These are phyloP conservation scores for Actenoides hombroni DNA, from an alignment of 2,113 vertebrate genomes.

Conservation along the genomic window DNA sequence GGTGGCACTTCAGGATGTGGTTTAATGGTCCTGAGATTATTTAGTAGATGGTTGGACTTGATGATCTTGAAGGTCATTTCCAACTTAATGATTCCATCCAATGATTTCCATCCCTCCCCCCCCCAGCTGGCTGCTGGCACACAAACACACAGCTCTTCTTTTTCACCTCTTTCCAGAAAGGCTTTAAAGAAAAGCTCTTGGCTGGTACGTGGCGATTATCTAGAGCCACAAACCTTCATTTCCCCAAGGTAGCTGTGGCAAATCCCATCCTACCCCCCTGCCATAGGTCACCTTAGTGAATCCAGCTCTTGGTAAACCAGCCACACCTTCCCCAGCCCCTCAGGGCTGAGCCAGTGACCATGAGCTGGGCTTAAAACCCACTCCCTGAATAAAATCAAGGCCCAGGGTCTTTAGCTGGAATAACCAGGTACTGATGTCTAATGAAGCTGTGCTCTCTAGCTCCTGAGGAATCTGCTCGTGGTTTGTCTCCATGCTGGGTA, in stretches of 20 bases:
- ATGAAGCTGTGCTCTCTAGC: not conserved
- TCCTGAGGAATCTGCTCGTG: not conserved
- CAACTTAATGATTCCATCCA: too few species aligned
- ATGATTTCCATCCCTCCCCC: not conserved
- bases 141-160: rapidly evolving
- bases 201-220: rapidly evolving
- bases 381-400: not conserved
- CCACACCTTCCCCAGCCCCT: rapidly evolving
- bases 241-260: rapidly evolving
- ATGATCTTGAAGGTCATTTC: too few species aligned
- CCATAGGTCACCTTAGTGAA: not conserved
- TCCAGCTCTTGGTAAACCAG: not conserved
- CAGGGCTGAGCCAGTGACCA: not conserved
- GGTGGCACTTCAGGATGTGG: too few species aligned
- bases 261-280: not conserved
- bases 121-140: not conserved
- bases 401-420: not conserved
- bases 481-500: not conserved
- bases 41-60: too few species aligned
- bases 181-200: not conserved
- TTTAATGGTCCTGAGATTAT: too few species aligned
- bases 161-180: not conserved
- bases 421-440: not conserved
- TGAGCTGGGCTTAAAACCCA: not conserved
- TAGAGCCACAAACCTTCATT: rapidly evolving